Evolutionary conservation across 2,888 invertebrate species (phyloP), one percentile per base, ranked within the genome.

Genomic region (Synergus gifuensis): DNA sequence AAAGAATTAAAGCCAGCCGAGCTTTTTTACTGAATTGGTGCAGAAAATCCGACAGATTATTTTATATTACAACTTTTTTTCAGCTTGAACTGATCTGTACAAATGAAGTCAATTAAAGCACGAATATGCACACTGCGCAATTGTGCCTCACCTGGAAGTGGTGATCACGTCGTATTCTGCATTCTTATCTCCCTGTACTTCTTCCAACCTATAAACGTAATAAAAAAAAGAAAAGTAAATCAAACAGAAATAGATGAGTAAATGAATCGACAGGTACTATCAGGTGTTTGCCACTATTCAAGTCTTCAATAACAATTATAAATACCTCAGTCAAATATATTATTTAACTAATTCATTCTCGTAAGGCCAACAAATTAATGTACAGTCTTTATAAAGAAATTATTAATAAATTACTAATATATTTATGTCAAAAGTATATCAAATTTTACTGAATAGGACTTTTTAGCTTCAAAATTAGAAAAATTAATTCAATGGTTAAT

Each of bases 161-260:
- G 92, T 92, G 87, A 92, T 89, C 88, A 92, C 91, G 88, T 92
- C 92, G 90, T 92, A 92, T 86, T 92, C 91, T 82, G 90, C 91
- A 84, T 87, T 88, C 89, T 90, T 91, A 91, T 92, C 90, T 83
- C 91, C 91, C 80, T 90, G 88, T 86, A 89, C 86, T 86, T 89
- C 89, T 88, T 88, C 86, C 86, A 90, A 90, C 91, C 91, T 92
- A 92, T 82, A 91, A 90, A 91, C 86, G 89, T 84, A 89, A 91
- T 87, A 89, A 86, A 89, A 89, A 86, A 87, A 90, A 87, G 86
- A 87, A 86, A 88, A 87, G 83, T 86, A 87, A 87, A 84, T 86
- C 80, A 84, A 86, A 85, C 78, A 85, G 79, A 81, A 81, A 81
- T 73, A 40, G 42, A 76, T 54, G 63, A 81, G 76, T 82, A 80